phyloP scores from a whole-genome alignment of 2,888 invertebrate genomes.

The Eumerus sabulonum region DNA sequence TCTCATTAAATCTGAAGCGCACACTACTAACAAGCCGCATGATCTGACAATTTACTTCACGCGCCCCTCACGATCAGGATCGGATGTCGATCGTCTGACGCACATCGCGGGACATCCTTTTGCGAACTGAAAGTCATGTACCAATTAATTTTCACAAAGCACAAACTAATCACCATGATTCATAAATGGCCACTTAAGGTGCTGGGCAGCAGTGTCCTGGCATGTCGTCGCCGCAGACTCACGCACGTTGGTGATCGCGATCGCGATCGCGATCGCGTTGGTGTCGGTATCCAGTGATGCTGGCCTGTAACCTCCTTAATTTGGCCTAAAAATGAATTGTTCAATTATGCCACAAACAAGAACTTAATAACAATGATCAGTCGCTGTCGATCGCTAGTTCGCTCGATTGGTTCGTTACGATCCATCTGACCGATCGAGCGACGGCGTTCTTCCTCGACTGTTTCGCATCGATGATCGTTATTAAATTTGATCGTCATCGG shows the following conservation, averaged over 20 bases:
- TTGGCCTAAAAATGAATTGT: slow-evolving; percentile 71
- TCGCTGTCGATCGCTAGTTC: slow-evolving; percentile 36
- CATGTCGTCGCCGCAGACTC: slow-evolving; percentile 35
- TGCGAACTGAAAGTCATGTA: slow-evolving; percentile 60
- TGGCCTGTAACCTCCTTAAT: slow-evolving; percentile 58
- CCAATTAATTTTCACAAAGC: slow-evolving; percentile 71
- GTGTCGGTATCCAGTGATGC: slow-evolving; percentile 33
- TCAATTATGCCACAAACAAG: slow-evolving; percentile 72
- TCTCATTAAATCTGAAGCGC: slow-evolving; percentile 55
- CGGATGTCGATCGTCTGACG: slow-evolving; percentile 13
- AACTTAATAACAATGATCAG: slow-evolving; percentile 71
- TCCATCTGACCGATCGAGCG: not conserved
- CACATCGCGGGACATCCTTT: slow-evolving; percentile 46
- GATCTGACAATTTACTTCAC: slow-evolving; percentile 51
- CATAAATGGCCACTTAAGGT: slow-evolving; percentile 67
- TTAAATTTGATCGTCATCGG: slow-evolving; percentile 64
- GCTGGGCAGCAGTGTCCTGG: slow-evolving; percentile 46
- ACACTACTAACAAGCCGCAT: slow-evolving; percentile 58
- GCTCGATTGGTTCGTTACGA: slow-evolving; percentile 24
- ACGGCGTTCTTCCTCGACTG: not conserved
- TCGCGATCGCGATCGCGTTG: slow-evolving; percentile 1
- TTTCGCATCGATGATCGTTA: slow-evolving; percentile 51
- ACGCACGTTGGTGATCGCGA: slow-evolving; percentile 7
- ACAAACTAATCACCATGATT: slow-evolving; percentile 70
- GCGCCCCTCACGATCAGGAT: not conserved